Percentiles rank a stretch among this genome's conserved stretches.
Evolutionary conservation across 2,797 vertebrate species (phyloP).

Genomic region (Lepidocolaptes lacrymiger): DNA sequence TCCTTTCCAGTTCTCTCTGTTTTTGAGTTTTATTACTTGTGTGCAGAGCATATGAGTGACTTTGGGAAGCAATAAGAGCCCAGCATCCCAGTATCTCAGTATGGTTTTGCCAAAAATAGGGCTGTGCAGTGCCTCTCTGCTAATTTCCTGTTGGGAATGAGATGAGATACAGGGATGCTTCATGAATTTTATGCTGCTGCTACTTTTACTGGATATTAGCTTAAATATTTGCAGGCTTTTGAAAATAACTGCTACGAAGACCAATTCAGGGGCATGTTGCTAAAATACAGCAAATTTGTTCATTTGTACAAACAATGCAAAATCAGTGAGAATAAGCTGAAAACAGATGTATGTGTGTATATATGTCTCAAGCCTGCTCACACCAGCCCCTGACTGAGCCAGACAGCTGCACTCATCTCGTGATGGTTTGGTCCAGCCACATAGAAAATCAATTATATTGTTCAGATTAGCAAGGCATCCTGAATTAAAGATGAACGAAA

Average conservation of each 20-base stretch:
- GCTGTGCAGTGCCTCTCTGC: background rate
- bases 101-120: background rate
- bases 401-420: background rate
- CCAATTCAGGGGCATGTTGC: background rate
- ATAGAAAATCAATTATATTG: constrained; percentile 32
- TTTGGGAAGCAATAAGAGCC: background rate
- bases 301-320: constrained; percentile 13
- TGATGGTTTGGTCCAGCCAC: background rate
- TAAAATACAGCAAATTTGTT: background rate
- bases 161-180: background rate
- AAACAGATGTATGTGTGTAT: background rate
- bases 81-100: background rate
- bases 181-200: background rate
- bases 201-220: background rate
- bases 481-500: constrained; percentile 23
- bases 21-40: background rate
- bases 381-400: background rate
- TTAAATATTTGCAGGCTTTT: background rate
- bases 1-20: background rate
- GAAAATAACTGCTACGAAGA: background rate
- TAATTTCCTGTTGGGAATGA: background rate
- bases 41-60: background rate
- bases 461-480: background rate
- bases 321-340: constrained; percentile 8
- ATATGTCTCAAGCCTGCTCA: background rate